Conservation (phyloP, 2,113 vertebrate genomes). For the Forbesichthys papilliferus region DNA sequence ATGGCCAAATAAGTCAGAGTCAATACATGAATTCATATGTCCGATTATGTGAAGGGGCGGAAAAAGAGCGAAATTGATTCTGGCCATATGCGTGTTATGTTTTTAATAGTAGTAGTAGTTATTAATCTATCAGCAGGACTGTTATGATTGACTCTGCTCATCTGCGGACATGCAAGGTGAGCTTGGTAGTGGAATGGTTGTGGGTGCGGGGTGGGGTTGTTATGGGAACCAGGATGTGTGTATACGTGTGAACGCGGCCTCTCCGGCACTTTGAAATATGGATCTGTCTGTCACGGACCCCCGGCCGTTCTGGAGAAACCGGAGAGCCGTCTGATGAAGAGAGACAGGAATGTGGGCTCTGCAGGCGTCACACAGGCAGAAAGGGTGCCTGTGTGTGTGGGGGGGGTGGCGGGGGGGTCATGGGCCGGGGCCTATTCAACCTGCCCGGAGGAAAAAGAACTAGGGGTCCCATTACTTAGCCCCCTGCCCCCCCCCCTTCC, state of each 20-base stretch:
- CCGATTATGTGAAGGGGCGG: no score
- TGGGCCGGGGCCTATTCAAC: constrained; percentile 69
- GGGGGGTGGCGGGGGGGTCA: constrained; percentile 22
- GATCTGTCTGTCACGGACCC: constrained; percentile 65
- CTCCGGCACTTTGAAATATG: constrained; percentile 75
- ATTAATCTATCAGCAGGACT: no score
- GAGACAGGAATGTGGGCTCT: constrained; percentile 54
- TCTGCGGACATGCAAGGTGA: not conserved
- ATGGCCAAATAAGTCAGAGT: no score
- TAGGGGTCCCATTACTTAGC: constrained; percentile 70
- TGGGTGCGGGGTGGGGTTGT: not conserved
- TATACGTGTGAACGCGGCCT: constrained; percentile 58
- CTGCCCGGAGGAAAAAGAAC: constrained; percentile 57
- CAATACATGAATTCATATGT: no score
- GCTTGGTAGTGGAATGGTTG: constrained; percentile 5
- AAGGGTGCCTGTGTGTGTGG: constrained; percentile 24
- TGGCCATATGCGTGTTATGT: no score
- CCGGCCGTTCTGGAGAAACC: constrained; percentile 76
- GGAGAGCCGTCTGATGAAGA: constrained; percentile 77
- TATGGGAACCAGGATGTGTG: constrained; percentile 45
- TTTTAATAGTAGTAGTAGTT: no score
- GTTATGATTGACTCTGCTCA: not conserved
- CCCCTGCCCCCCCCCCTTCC: constrained; percentile 35
- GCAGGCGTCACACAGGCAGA: constrained; percentile 51
- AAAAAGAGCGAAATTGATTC: no score